phyloP scores from a whole-genome alignment of 1,140 invertebrate genomes.

The Nixonia krombeini region DNA sequence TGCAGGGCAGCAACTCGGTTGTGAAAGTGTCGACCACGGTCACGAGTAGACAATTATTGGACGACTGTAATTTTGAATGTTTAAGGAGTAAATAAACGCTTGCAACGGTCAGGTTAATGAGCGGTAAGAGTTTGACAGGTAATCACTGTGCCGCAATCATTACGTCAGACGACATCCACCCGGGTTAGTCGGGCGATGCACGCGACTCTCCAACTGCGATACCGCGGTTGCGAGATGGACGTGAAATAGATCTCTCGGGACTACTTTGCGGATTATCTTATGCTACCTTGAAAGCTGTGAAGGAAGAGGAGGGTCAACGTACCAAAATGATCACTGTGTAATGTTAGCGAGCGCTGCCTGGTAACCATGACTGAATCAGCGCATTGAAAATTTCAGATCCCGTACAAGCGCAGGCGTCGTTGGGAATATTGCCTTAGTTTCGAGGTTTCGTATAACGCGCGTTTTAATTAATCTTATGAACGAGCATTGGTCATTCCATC shows the following conservation, averaged over 20 bases:
- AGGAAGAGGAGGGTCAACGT: conserved; percentile 17
- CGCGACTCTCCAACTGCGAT: conserved; percentile 12
- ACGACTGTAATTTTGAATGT: neutral
- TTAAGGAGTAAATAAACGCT: neutral
- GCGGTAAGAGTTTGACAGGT: conserved; percentile 28
- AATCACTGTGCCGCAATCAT: conserved; percentile 24
- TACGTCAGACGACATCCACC: conserved; percentile 12
- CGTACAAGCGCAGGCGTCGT: no score
- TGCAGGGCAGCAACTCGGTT: no score
- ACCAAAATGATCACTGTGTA: conserved; percentile 18
- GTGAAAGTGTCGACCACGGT: neutral
- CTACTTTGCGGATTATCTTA: conserved; percentile 18
- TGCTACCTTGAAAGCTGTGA: conserved; percentile 3
- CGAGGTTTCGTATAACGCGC: no score
- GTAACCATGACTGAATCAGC: no score
- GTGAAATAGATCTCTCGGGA: conserved; percentile 25
- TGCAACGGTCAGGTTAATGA: neutral
- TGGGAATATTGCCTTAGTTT: no score
- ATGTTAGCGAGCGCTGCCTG: no score
- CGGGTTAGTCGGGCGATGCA: conserved; percentile 5
- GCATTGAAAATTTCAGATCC: no score
- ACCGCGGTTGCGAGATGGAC: conserved; percentile 7
- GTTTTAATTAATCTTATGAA: no score
- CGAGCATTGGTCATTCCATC: no score
- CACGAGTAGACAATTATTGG: no score